Evolutionary conservation across 2,888 invertebrate species (phyloP).

Genomic region (Vanessa cardui): DNA sequence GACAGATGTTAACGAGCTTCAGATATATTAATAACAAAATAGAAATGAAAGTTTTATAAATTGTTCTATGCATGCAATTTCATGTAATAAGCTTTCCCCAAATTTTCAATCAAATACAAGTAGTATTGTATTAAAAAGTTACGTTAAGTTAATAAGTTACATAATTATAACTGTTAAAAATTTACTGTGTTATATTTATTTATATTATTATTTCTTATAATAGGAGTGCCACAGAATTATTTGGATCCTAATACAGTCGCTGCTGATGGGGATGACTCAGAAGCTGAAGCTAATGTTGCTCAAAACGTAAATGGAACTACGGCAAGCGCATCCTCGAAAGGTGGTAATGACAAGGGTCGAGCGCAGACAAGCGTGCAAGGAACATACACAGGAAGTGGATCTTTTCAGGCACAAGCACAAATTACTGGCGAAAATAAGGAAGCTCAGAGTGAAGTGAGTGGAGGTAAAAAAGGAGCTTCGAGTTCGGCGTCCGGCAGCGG

Average conservation of each 20-base stretch:
- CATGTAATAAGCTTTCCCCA: too few relatives aligned
- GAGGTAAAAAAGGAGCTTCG: slow-evolving; percentile 88
- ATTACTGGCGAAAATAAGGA: slow-evolving; percentile 89
- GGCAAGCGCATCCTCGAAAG: slow-evolving; percentile 90
- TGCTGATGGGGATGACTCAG: slow-evolving; percentile 86
- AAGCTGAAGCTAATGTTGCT: slow-evolving; percentile 86
- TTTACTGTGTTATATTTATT: too few relatives aligned
- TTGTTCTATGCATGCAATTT: too few relatives aligned
- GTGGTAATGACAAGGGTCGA: slow-evolving; percentile 87
- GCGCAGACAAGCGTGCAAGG: slow-evolving; percentile 93
- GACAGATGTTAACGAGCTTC: too few relatives aligned
- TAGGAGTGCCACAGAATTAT: slow-evolving; percentile 69
- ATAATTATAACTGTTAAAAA: too few relatives aligned
- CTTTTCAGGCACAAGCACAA: slow-evolving; percentile 92
- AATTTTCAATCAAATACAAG: too few relatives aligned
- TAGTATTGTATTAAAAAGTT: too few relatives aligned
- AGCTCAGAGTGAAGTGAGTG: slow-evolving; percentile 87
- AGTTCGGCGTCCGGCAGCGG: slow-evolving; percentile 90
- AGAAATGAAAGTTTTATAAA: too few relatives aligned
- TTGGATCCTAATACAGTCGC: slow-evolving; percentile 64
- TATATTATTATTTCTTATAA: slow-evolving; percentile 38
- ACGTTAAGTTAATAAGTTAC: too few relatives aligned
- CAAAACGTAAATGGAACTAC: slow-evolving; percentile 85
- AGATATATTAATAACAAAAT: too few relatives aligned
- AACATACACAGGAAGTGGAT: slow-evolving; percentile 88